phyloP scores from a whole-genome alignment of 2,888 invertebrate species.

The Tiphia femorata region DNA sequence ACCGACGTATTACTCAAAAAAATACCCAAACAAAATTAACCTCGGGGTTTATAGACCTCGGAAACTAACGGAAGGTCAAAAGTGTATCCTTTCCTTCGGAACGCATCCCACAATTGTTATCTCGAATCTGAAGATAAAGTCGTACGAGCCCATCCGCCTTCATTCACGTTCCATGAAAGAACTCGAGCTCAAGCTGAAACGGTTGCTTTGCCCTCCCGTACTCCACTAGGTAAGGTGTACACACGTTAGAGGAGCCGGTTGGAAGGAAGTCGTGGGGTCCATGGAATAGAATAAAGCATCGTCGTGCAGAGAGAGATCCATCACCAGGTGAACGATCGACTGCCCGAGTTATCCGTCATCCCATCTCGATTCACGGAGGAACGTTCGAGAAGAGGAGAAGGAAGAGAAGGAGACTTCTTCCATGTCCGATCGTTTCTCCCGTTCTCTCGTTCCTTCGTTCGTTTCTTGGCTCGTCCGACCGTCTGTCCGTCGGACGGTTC shows the following conservation, averaged over 20 bases:
- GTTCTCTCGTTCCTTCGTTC: background rate
- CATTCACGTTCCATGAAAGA: too few species aligned
- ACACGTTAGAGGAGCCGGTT: too few species aligned
- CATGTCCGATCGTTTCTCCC: conserved; percentile 24
- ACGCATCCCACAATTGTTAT: conserved; percentile 28
- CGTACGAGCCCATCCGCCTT: conserved; percentile 21
- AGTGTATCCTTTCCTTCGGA: too few species aligned
- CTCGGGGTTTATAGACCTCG: too few species aligned
- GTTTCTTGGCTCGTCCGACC: background rate
- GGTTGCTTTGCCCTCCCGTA: too few species aligned
- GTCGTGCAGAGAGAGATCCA: conserved; percentile 54
- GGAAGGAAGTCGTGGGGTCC: conserved; percentile 1
- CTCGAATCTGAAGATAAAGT: conserved; percentile 40
- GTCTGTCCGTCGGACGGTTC: conserved; percentile 28
- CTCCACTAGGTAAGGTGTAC: conserved; percentile 37
- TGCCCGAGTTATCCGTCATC: conserved; percentile 54
- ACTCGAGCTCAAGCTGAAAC: too few species aligned
- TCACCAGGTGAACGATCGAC: conserved; percentile 54
- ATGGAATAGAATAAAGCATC: conserved; percentile 38
- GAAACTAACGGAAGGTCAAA: too few species aligned
- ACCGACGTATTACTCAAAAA: too few species aligned
- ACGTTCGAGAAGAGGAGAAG: conserved; percentile 17
- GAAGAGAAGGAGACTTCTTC: too few species aligned
- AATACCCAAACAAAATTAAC: too few species aligned
- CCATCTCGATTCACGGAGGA: conserved; percentile 45